Evolutionary conservation across 1,140 invertebrate genomes (phyloP).

Genomic region (Drosophila neocordata): DNA sequence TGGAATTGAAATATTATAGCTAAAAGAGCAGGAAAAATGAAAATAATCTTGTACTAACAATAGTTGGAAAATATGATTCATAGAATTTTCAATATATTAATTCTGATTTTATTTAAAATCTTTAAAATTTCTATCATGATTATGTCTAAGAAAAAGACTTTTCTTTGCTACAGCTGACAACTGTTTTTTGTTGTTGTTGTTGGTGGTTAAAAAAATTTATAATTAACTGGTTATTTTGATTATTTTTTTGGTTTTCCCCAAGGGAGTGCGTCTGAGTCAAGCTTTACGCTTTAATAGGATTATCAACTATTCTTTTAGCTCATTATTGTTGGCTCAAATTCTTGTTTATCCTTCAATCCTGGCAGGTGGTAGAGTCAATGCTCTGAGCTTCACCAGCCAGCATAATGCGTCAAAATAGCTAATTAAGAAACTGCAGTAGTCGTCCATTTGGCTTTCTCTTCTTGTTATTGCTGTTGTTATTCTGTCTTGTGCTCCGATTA

Average conservation of each 20-base stretch:
- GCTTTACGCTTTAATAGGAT: neutral
- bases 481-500: slow-evolving; percentile 17
- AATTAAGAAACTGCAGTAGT: slow-evolving; percentile 11
- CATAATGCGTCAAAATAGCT: slow-evolving; percentile 5
- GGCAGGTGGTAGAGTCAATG: slow-evolving; percentile 6
- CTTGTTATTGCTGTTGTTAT: neutral
- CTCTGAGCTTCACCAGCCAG: neutral
- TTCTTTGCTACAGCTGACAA: too few relatives aligned
- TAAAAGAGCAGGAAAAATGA: too few relatives aligned
- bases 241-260: neutral
- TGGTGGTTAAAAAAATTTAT: neutral
- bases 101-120: too few relatives aligned
- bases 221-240: neutral
- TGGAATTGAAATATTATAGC: too few relatives aligned
- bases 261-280: neutral
- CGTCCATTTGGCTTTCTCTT: neutral
- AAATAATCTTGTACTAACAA: too few relatives aligned
- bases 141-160: too few relatives aligned
- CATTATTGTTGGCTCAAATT: neutral
- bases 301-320: neutral
- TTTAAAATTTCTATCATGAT: too few relatives aligned
- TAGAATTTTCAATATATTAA: too few relatives aligned
- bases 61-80: too few relatives aligned
- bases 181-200: too few relatives aligned
- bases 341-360: neutral